A percentile compares a stretch with the other conserved stretches of the same genome.
Evolutionary conservation across 2,888 invertebrate genomes (phyloP).

Genomic region (Electrophaes corylata): DNA sequence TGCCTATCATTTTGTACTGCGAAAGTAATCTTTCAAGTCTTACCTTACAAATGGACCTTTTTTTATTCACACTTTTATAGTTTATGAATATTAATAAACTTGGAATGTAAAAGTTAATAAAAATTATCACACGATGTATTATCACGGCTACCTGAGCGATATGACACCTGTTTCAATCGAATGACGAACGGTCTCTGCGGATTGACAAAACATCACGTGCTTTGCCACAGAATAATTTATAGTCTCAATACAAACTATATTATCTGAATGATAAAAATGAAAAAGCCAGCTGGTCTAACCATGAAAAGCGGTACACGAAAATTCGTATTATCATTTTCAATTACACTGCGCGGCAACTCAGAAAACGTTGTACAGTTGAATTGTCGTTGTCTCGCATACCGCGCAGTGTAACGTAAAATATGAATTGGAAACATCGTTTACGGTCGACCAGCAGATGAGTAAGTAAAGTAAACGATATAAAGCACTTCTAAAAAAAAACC

Average conservation of each 20-base stretch:
- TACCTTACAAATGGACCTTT: background rate
- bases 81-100: slow-evolving; percentile 41
- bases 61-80: slow-evolving; percentile 19
- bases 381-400: too few species aligned
- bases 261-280: slow-evolving; percentile 36
- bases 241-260: slow-evolving; percentile 32
- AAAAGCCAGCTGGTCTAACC: slow-evolving; percentile 35
- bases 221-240: slow-evolving; percentile 17
- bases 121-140: slow-evolving; percentile 14
- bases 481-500: too few species aligned
- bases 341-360: too few species aligned
- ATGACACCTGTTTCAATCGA: slow-evolving; percentile 42
- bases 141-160: background rate
- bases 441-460: too few species aligned
- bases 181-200: slow-evolving; percentile 29
- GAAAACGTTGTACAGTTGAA: too few species aligned
- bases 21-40: background rate
- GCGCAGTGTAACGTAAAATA: too few species aligned
- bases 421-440: too few species aligned
- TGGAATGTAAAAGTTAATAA: slow-evolving; percentile 42
- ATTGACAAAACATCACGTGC: slow-evolving; percentile 30
- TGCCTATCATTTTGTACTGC: background rate
- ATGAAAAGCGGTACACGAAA: too few species aligned
- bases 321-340: too few species aligned
- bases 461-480: too few species aligned